Evolutionary conservation across 2,888 invertebrate genomes (phyloP), one percentile per base, ranked within the genome.

Genomic region (Drosophila monieri): DNA sequence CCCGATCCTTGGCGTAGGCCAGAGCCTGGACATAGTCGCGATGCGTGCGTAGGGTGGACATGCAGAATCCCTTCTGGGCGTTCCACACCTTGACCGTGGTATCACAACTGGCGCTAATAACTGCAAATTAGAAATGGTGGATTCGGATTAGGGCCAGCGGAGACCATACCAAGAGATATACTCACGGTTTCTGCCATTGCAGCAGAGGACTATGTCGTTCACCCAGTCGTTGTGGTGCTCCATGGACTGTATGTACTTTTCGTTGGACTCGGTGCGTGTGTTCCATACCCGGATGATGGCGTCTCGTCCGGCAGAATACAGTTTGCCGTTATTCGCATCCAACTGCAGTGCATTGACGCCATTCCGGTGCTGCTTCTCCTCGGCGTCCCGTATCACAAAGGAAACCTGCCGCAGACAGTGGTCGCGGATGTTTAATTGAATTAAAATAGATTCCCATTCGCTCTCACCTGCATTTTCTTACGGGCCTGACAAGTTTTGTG

Each of bases 221-320:
- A 99, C 99, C 99, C 99, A 99, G 92, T 99, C 99, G 2, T 99
- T 99, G 91, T 99, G 99, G 92, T 99, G 99, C 91, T 99, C 99
- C 98, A 99, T 98, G 30, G 98, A 98, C 90, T 98, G 97, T 69
- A 97, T 94, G 90, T 98, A 99, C 55, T 94, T 94, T 76, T 96
- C 96, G 79, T 93, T 93, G 35, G 93, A 91, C 43, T 93, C 94
- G 48, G 92, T 91, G 21, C 92, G 93, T 9, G 94, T 94, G 91
- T 96, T 95, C 95, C 97, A 98, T 86, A 96, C 98, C 89, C 99
- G 94, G 85, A 99, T 98, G 89, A 99, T 98, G 57, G 98, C 98
- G 93, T 99, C 99, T 67, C 99, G 94, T 64, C 92, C 92, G 77
- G 99, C 99, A 3, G 99, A 97, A 92, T 98, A 99, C 30, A 99